These are phyloP conservation scores for Chionomys nivalis DNA, from an alignment of 2,113 vertebrate species.

Conservation along the genomic window DNA sequence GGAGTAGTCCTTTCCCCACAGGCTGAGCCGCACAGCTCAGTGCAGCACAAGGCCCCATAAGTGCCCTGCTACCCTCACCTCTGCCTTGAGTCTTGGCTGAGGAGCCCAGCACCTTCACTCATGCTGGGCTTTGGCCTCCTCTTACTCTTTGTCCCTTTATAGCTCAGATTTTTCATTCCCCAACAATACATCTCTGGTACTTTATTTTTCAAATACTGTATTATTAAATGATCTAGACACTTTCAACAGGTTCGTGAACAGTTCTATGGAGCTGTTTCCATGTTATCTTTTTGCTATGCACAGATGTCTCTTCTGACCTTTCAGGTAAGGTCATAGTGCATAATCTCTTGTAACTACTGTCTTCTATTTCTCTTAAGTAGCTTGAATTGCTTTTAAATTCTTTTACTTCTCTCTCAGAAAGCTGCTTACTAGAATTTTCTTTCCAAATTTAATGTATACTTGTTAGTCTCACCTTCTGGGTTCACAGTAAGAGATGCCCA, in stretches of 20 bases:
- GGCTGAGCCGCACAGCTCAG: constrained; percentile 25
- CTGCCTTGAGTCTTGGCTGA: background rate
- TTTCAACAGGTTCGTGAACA: background rate
- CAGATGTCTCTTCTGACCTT: constrained; percentile 77
- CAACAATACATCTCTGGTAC: constrained; percentile 70
- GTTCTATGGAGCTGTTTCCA: constrained; percentile 22
- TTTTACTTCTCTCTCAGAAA: constrained; percentile 27
- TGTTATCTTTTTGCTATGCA: constrained; percentile 69
- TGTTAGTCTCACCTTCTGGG: constrained; percentile 13
- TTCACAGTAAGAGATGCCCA: constrained; percentile 29
- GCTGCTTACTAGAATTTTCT: constrained; percentile 78
- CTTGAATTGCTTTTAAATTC: constrained; percentile 60
- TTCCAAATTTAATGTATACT: constrained; percentile 49
- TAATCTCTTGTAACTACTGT: constrained; percentile 79
- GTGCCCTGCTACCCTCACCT: background rate
- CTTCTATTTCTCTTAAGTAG: constrained; percentile 81
- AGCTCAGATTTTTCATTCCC: constrained; percentile 40
- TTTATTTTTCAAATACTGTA: constrained; percentile 50
- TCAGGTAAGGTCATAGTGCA: constrained; percentile 1
- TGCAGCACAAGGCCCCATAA: constrained; percentile 32
- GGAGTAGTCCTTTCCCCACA: constrained; percentile 71
- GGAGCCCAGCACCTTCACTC: background rate
- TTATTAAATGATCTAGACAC: constrained; percentile 15
- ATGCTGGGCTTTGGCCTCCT: background rate
- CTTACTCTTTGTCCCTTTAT: constrained; percentile 44